phyloP scores from a whole-genome alignment of 2,888 invertebrate species.

The Cepaea hortensis region DNA sequence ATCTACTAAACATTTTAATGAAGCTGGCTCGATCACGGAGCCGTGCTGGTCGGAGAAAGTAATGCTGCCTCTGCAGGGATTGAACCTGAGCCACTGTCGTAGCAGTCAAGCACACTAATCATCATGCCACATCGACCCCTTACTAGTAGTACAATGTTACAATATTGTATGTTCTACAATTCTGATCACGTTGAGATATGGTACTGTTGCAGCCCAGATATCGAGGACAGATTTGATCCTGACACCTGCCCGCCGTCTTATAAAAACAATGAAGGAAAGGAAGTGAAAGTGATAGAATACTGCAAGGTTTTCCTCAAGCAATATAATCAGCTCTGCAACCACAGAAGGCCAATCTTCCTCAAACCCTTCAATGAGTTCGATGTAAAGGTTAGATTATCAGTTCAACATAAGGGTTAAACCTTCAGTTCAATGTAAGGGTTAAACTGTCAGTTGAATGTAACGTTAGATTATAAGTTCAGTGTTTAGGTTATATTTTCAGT shows the following conservation, averaged over 20 bases:
- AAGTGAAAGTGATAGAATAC: constrained; percentile 24
- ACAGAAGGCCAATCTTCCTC: constrained; percentile 33
- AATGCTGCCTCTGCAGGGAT: too few relatives aligned
- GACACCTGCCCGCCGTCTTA: constrained; percentile 37
- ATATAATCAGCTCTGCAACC: constrained; percentile 39
- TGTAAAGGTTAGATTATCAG: constrained; percentile 29
- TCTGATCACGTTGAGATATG: background rate
- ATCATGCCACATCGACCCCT: too few relatives aligned
- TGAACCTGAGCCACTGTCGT: too few relatives aligned
- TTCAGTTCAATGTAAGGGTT: too few relatives aligned
- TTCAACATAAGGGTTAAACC: too few relatives aligned
- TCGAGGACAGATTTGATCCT: background rate
- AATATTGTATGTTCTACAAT: background rate
- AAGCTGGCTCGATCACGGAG: too few relatives aligned
- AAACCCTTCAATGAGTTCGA: constrained; percentile 39
- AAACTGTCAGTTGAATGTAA: too few relatives aligned
- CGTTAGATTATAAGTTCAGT: too few relatives aligned
- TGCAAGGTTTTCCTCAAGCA: constrained; percentile 36
- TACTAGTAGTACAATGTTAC: background rate
- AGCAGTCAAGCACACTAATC: too few relatives aligned
- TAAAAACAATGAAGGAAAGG: constrained; percentile 38
- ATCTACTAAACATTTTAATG: too few relatives aligned
- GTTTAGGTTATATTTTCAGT: too few relatives aligned
- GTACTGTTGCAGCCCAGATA: constrained; percentile 3
- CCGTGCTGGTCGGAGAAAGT: too few relatives aligned